A percentile compares a stretch with the other conserved stretches of the same genome.
phyloP scores from a whole-genome alignment of 2,797 vertebrate genomes.

The Columba guinea region DNA sequence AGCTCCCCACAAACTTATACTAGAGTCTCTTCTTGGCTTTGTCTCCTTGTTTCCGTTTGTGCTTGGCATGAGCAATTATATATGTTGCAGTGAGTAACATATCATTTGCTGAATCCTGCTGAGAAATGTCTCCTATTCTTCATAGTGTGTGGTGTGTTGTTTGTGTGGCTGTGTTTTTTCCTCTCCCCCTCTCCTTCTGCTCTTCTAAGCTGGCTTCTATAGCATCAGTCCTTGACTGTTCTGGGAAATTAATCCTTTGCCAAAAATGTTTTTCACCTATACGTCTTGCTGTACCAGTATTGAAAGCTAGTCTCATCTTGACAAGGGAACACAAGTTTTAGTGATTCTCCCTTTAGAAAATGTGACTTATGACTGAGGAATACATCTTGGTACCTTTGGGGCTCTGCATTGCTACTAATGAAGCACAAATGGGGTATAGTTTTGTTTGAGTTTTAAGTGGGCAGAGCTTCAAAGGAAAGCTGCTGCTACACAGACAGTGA shows the following conservation, averaged over 20 bases:
- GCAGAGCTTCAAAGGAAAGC: background rate
- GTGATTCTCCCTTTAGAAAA: background rate
- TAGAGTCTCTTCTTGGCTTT: background rate
- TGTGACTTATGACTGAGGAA: background rate
- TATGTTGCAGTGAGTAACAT: background rate
- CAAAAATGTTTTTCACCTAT: background rate
- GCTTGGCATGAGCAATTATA: background rate
- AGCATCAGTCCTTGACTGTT: background rate
- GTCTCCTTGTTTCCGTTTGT: background rate
- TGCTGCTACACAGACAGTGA: background rate
- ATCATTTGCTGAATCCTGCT: background rate
- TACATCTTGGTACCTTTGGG: background rate
- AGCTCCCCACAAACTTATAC: background rate
- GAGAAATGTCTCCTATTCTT: background rate
- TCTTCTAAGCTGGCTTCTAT: background rate
- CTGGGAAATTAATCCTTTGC: background rate
- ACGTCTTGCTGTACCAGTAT: background rate
- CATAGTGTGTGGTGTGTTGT: background rate
- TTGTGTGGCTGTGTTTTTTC: background rate
- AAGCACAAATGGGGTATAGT: background rate
- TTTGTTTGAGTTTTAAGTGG: background rate
- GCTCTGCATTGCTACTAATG: background rate
- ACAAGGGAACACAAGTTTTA: rapidly evolving
- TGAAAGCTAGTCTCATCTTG: background rate
- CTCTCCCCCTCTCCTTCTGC: too few species aligned